phyloP scores from a whole-genome alignment of 1,140 invertebrate genomes.

The Trigoniulus corallinus region DNA sequence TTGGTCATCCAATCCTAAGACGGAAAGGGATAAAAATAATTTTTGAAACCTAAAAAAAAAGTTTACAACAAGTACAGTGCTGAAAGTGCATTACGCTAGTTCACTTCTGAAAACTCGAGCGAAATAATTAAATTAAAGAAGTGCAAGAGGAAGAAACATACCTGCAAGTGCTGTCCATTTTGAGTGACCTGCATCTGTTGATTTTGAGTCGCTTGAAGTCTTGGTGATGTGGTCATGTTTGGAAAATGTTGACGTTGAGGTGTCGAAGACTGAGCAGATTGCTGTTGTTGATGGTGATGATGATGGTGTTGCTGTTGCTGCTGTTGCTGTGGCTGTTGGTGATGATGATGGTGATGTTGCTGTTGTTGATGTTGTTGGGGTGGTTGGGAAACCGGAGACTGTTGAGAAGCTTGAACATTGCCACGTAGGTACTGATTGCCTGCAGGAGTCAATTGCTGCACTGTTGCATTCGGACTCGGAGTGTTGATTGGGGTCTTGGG shows the following conservation, averaged over 20 bases:
- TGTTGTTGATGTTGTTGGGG: conserved; percentile 3
- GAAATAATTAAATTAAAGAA: too few relatives aligned
- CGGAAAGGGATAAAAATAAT: too few relatives aligned
- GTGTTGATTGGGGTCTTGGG: conserved; percentile 10
- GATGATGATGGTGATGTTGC: too few relatives aligned
- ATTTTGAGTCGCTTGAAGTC: conserved; percentile 63
- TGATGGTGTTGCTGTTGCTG: neutral
- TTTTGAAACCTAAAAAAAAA: too few relatives aligned
- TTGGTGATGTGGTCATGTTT: too few relatives aligned
- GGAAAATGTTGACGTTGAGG: conserved; percentile 8
- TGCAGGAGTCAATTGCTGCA: conserved; percentile 10
- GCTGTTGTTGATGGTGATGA: neutral
- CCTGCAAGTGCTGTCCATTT: conserved; percentile 45
- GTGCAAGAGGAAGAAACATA: too few relatives aligned
- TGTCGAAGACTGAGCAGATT: conserved; percentile 8
- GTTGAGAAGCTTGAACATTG: conserved; percentile 8
- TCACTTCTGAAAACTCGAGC: too few relatives aligned
- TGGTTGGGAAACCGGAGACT: conserved; percentile 4
- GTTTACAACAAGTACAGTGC: too few relatives aligned
- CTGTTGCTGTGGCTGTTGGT: too few relatives aligned
- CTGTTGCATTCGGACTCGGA: conserved; percentile 12
- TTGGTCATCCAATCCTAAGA: too few relatives aligned
- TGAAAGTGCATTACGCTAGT: too few relatives aligned
- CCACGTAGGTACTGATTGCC: conserved; percentile 5
- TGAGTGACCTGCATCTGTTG: conserved; percentile 69